Evolutionary conservation across 2,888 invertebrate genomes (phyloP).

Genomic region (Tipula confusa): DNA sequence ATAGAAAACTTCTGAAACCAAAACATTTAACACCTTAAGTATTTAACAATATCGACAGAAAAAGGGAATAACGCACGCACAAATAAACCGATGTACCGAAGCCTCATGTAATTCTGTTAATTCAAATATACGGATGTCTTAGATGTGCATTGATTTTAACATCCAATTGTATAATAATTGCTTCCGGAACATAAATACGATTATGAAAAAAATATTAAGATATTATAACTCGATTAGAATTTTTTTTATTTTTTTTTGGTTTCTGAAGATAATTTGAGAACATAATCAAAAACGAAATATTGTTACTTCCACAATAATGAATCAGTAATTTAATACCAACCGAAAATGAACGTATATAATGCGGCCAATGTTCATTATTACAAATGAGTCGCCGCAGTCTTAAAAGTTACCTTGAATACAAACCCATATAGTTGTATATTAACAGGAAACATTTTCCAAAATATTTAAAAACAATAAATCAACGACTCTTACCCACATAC

Average conservation of each 20-base stretch:
- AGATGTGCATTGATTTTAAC: too few relatives aligned
- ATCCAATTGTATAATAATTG: too few relatives aligned
- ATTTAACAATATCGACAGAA: too few relatives aligned
- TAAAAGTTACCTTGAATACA: not conserved
- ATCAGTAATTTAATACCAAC: not conserved
- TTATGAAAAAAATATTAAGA: not conserved
- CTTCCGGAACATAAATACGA: not conserved
- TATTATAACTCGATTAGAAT: not conserved
- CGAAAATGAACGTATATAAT: not conserved
- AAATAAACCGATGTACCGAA: too few relatives aligned
- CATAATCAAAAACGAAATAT: not conserved
- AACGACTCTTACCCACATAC: not conserved
- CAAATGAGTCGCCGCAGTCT: not conserved
- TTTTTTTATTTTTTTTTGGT: not conserved
- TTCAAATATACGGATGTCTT: too few relatives aligned
- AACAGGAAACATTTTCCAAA: not conserved
- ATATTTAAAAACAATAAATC: not conserved
- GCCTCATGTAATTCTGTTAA: too few relatives aligned
- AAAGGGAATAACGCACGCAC: too few relatives aligned
- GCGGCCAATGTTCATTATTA: not conserved
- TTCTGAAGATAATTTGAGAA: not conserved
- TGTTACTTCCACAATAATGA: not conserved
- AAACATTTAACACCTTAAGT: too few relatives aligned
- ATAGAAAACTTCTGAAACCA: too few relatives aligned
- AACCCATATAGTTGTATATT: not conserved